Conservation (phyloP, 2,797 vertebrate genomes). For the Petrocephalus schoutedeni region DNA sequence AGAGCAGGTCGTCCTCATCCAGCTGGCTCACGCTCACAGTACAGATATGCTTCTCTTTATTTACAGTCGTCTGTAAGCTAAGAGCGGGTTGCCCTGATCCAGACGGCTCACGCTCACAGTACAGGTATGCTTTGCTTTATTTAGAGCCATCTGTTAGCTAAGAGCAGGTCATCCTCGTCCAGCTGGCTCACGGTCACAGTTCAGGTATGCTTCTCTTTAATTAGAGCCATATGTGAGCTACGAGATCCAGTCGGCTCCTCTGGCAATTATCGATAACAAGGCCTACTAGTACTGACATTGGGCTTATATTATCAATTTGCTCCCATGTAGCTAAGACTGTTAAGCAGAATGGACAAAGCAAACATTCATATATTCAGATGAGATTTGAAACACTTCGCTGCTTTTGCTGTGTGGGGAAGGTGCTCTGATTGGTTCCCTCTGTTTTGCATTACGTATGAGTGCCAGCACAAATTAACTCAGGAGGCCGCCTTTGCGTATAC, state of each 20-base stretch:
- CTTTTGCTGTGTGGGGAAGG: conserved; percentile 41
- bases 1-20: neutral
- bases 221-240: neutral
- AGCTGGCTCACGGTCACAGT: neutral
- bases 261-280: conserved; percentile 48
- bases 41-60: neutral
- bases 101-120: neutral
- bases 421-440: conserved; percentile 43
- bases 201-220: neutral
- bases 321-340: conserved; percentile 40
- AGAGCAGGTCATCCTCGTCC: neutral
- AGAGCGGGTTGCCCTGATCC: neutral
- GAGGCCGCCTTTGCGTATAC: conserved; percentile 34
- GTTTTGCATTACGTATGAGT: conserved; percentile 57
- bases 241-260: conserved; percentile 8
- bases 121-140: neutral
- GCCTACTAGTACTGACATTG: conserved; percentile 35
- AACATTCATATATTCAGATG: conserved; percentile 64
- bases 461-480: conserved; percentile 51
- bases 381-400: conserved; percentile 54
- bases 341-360: conserved; percentile 49
- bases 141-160: neutral
- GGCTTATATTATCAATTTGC: conserved; percentile 45
- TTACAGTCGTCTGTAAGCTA: neutral
- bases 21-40: neutral